Evolutionary conservation across 1,140 invertebrate genomes (phyloP).

Genomic region (Rhopalosiphum maidis): DNA sequence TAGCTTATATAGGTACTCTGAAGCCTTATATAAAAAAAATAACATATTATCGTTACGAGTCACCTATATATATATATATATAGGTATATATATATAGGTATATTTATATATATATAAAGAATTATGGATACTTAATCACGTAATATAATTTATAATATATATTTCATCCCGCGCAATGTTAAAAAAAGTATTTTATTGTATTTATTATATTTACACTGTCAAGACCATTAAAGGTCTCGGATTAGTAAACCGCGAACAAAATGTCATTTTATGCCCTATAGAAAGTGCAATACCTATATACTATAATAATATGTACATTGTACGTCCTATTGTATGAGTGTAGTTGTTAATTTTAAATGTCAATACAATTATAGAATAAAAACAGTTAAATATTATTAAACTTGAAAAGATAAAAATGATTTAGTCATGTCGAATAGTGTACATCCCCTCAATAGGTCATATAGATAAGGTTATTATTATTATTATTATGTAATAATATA

Average conservation of each 20-base stretch:
- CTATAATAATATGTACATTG: neutral
- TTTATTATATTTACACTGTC: neutral
- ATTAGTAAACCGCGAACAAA: conserved; percentile 28
- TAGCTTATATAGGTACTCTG: neutral
- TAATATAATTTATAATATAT: neutral
- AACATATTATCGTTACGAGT: neutral
- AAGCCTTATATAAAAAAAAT: conserved; percentile 19
- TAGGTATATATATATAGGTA: neutral
- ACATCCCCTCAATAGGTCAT: neutral
- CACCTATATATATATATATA: neutral
- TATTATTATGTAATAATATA: neutral
- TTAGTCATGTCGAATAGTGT: neutral
- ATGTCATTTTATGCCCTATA: conserved; percentile 50
- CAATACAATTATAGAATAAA: neutral
- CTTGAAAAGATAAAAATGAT: neutral
- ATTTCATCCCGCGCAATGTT: neutral
- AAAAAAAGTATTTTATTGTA: neutral
- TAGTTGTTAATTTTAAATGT: conserved; percentile 30
- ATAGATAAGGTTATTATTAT: neutral
- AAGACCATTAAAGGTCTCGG: conserved; percentile 29
- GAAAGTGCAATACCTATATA: neutral
- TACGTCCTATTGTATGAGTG: neutral
- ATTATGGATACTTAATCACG: neutral
- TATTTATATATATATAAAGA: neutral
- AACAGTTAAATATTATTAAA: neutral